Base-by-base conservation (phyloP, 2,888 invertebrate species). In the Lymantria monacha region DNA sequence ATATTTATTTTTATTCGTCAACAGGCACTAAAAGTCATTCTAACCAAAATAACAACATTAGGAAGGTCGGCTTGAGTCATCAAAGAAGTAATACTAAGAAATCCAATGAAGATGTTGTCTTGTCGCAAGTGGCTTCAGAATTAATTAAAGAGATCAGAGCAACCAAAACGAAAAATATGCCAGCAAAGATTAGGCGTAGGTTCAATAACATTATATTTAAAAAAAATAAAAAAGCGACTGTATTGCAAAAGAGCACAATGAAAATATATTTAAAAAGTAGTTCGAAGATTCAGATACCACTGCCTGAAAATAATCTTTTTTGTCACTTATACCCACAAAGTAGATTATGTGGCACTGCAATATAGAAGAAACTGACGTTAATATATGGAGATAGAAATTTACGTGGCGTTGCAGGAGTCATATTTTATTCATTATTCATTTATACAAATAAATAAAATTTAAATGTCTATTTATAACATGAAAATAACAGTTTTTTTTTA, bases 261-360 rank as follows among this genome's bases (percentile, higher is more conserved):
- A 76, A 68, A 58, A 53, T 84, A 7, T 65, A 74, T 63, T 61
- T 83, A 48, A 64, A 55, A n/a, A 55, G 66, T 1, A 85, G 85
- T 57, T 70, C 79, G 1, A 74, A 70, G 48, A 69, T 74, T 13
- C 71, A 74, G 1, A 38, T 82, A 41, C 85, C 85, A 0, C 60
- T 80, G 30, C 72, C 83, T 9, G 79, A 75, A 68, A 85, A 85
- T 51, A 76, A 85, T 51, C 76, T 72, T 0, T 81, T 79, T 63
- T 85, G 85, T 56, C 75, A 70, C 53, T 70, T 69, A 7, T 70
- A 82, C 40, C 85, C 85, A 9, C 57, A 66, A 3, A 85, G 64
- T 56, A 48, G 70, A 0, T 61, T 85, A 1, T 85, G 85, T 61
- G 68, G 78, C 31, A 69, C 76, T 33, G 51, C 62, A 11, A 66